phyloP scores from a whole-genome alignment of 2,113 vertebrate species.

The Furnarius figulus region DNA sequence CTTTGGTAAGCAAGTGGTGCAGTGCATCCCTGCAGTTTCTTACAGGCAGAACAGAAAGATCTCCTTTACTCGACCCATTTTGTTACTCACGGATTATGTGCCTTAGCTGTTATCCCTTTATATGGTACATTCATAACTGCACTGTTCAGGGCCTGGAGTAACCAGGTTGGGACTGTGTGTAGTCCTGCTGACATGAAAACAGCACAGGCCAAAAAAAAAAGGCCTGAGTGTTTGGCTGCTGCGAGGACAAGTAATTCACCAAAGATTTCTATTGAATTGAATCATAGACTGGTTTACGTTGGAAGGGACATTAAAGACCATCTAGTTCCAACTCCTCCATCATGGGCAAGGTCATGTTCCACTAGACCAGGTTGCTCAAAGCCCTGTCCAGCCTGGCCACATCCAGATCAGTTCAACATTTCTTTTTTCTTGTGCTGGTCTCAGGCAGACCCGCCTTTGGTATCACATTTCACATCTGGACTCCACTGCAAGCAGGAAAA shows the following conservation, averaged over 20 bases:
- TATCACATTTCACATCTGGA: neutral
- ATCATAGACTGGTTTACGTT: too few species aligned
- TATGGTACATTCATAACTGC: slow-evolving; percentile 70
- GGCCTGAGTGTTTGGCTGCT: neutral
- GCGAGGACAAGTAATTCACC: neutral
- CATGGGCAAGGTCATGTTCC: neutral
- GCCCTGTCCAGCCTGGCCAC: neutral
- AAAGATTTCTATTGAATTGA: neutral
- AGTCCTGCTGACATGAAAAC: neutral
- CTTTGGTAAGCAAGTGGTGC: slow-evolving; percentile 50
- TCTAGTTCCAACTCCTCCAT: neutral
- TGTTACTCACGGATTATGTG: slow-evolving; percentile 75
- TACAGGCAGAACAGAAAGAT: slow-evolving; percentile 48
- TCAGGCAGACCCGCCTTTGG: neutral
- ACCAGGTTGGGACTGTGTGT: neutral
- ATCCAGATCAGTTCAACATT: neutral
- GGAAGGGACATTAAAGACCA: neutral
- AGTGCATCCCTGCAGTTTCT: slow-evolving; percentile 59
- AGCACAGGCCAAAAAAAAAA: neutral
- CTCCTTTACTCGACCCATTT: slow-evolving; percentile 31
- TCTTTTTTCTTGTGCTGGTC: neutral
- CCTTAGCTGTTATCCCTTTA: slow-evolving; percentile 79
- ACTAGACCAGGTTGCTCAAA: neutral
- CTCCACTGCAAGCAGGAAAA: fast-evolving
- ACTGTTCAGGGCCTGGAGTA: slow-evolving; percentile 66